Conservation (phyloP, 2,797 vertebrate species). For the Anas bahamensis region DNA sequence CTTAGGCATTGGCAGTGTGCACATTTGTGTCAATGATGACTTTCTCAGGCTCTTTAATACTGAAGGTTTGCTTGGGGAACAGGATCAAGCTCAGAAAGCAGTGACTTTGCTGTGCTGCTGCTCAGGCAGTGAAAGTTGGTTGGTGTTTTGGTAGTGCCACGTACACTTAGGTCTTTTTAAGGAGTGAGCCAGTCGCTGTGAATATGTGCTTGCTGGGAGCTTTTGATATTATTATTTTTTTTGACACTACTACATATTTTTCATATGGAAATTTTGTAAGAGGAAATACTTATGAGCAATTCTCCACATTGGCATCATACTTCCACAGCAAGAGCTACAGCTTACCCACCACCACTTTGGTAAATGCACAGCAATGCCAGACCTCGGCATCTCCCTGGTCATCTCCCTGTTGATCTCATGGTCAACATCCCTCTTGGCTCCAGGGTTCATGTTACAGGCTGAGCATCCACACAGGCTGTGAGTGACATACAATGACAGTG, state of each 20-base stretch:
- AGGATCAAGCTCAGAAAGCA: not conserved
- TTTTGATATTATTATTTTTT: not conserved
- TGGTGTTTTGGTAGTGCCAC: not conserved
- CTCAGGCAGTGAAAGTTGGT: not conserved
- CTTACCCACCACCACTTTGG: not conserved
- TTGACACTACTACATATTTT: not conserved
- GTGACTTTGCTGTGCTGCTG: not conserved
- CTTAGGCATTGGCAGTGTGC: not conserved
- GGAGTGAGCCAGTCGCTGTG: not conserved
- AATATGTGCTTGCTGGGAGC: not conserved
- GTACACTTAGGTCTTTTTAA: not conserved
- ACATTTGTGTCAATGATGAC: not conserved
- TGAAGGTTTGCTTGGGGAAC: not conserved
- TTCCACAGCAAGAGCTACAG: rapidly evolving
- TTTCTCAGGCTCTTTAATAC: not conserved
- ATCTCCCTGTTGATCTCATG: too few species aligned
- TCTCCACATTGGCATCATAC: not conserved
- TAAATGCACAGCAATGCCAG: not conserved
- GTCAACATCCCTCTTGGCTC: not conserved
- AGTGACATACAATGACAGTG: not conserved
- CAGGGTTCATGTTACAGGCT: not conserved
- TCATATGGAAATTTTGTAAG: not conserved
- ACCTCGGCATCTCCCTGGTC: not conserved
- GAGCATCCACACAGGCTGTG: rapidly evolving
- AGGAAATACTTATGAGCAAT: not conserved